Conservation (phyloP, 2,888 invertebrate species). For the Ennomos quercinarius region DNA sequence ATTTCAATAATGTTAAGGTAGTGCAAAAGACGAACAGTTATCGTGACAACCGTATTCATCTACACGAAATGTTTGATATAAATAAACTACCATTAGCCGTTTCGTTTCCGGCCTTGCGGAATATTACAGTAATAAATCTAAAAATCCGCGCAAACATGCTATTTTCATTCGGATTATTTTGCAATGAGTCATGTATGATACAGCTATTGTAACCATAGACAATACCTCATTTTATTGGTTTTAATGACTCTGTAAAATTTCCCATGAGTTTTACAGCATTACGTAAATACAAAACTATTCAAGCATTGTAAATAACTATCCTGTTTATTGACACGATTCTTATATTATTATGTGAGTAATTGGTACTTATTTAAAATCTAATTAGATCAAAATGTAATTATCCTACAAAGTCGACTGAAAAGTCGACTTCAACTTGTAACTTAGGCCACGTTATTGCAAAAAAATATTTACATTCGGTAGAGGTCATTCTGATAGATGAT, state of each 20-base stretch:
- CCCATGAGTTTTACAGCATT: background rate
- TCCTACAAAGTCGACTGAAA: slow-evolving; percentile 7
- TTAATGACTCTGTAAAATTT: background rate
- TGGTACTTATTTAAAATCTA: slow-evolving; percentile 11
- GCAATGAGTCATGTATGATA: slow-evolving; percentile 46
- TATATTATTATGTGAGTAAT: slow-evolving; percentile 1
- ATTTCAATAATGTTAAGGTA: slow-evolving; percentile 42
- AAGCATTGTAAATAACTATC: background rate
- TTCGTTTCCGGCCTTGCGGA: slow-evolving; percentile 61
- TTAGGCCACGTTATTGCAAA: slow-evolving; percentile 57
- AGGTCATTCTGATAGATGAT: slow-evolving; percentile 44
- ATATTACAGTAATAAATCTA: slow-evolving; percentile 44
- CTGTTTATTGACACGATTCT: slow-evolving; percentile 4
- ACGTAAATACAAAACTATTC: background rate
- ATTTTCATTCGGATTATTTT: slow-evolving; percentile 52
- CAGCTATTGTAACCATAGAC: slow-evolving; percentile 21
- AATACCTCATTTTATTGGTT: background rate
- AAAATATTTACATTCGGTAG: slow-evolving; percentile 42
- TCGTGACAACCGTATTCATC: slow-evolving; percentile 53
- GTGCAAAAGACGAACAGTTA: slow-evolving; percentile 43
- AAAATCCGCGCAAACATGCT: slow-evolving; percentile 54
- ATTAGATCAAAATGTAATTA: slow-evolving; percentile 10
- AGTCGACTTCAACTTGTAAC: slow-evolving; percentile 26
- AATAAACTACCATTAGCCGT: slow-evolving; percentile 58
- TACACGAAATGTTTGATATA: slow-evolving; percentile 57